Base-by-base conservation (phyloP, 2,113 vertebrate species). In the Rhagologus leucostigma region DNA sequence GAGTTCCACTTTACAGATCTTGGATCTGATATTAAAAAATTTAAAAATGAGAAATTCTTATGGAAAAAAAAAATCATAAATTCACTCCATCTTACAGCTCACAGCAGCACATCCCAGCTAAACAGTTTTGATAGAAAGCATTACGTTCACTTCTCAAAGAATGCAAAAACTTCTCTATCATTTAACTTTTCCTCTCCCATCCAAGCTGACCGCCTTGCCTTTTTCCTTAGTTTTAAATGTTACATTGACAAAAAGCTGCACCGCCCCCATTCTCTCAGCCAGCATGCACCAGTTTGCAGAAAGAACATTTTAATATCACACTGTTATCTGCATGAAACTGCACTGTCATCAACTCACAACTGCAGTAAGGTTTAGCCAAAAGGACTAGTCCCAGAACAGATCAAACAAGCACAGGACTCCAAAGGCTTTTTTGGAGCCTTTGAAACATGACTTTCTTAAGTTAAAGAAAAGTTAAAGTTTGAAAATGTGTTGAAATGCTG, bases 1-100 rank as follows among this genome's bases (percentile, higher is more conserved):
- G 30, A 99, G 97, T 87, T 99, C 99, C 81, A 98, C 96, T 96
- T 99, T 99, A 97, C 99, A 99, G 93, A 99, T 98, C 46, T 96
- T 97, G 75, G 99, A 99, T 93, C 99, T 99, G 94, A 53, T 90
- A 11, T 7, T 5, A 17, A 46, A 71, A 13, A 68, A 20, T 33
- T 5, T 46, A 9, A 24, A 56, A 59, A 67, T 59, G 19, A 85
- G 49, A 42, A 65, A 56, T 82, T 81, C 64, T 80, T 67, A 74
- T 35, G 8, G 19, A 70, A 68, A 76, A 50, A 42, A 49, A 74
- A 41, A 52, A 23, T n/a, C 27, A 57, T 47, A 56, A 84, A 47
- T 46, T 29, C 26, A 75, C 16, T 75, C 56, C 15, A 59, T 32
- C 22, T n/a, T 71, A 75, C 29, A 91, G 33, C 8, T 78, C 30